Evolutionary conservation across 35 echinoderm and acorn worm genomes (phyloP), one percentile per base, ranked within the genome.

Genomic region (Stichopus chloronotus): DNA sequence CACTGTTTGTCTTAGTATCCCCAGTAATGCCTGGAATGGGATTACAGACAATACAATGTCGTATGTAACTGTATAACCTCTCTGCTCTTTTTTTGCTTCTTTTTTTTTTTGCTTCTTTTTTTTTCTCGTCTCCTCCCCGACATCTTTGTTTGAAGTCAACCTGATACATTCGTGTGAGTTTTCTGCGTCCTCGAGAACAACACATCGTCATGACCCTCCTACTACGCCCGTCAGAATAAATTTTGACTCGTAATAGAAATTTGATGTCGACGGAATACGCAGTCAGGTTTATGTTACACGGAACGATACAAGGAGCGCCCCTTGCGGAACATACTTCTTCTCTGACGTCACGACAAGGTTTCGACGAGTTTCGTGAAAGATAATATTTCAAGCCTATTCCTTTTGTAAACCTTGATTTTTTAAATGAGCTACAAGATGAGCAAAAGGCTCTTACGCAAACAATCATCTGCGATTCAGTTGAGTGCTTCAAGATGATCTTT

Each of bases 321-420:
- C 14, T 23, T 19, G 77, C 77, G 22, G 22, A 79, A 21, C 77
- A 79, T 79, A 79, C 77, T 79, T 79, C 5, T 13, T 79, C 22
- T 79, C 77, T 79, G 77, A 79, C 77, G 77, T 79, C 77, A 79
- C 77, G 77, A 22, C 77, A 79, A 13, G 77, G 77, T 79, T 79
- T 79, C 77, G 14, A 79, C 22, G 77, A 19, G 77, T 19, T 79
- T 79, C 77, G 19, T 79, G 14, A 13, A 21, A 21, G n/a, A 79
- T 22, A 23, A 79, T 19, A 65, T 65, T 65, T 4, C 61, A 65
- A 19, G 11, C 9, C 30, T 43, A 43, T 11, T 19, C 0, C 61
- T 65, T 65, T 65, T 65, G 61, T 19, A 65, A 19, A 4, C 61
- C 61, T 65, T 65, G 61, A 43, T 43, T 43, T 43, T 43, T 65